A percentile compares a stretch with the other conserved stretches of the same genome.
These are phyloP conservation scores for Aporophyla nigra DNA, from an alignment of 2,888 invertebrate species.

Conservation along the genomic window DNA sequence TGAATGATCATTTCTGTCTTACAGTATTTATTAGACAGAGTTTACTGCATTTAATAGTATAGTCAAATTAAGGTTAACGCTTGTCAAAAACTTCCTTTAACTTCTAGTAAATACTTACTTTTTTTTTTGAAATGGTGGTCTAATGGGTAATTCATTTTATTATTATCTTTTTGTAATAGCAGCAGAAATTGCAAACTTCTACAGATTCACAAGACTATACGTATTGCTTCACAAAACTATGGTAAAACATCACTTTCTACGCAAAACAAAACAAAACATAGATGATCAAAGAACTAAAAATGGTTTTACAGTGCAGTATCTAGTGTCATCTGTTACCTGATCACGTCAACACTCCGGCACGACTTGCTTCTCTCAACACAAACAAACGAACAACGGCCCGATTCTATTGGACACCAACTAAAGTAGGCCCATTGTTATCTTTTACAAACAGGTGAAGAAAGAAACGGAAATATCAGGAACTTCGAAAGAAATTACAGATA, in stretches of 20 bases:
- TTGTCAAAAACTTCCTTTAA: background rate
- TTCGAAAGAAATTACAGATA: background rate
- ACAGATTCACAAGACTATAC: background rate
- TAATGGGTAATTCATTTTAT: background rate
- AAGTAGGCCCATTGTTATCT: constrained; percentile 3
- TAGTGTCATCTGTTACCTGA: constrained; percentile 52
- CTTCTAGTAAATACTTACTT: no score
- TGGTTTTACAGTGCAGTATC: constrained; percentile 50
- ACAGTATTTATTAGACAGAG: background rate
- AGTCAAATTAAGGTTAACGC: background rate
- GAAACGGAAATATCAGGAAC: background rate
- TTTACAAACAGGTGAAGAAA: background rate
- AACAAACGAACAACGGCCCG: constrained; percentile 51
- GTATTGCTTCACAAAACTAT: constrained; percentile 7
- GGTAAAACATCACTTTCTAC: constrained; percentile 32
- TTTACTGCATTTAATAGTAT: background rate
- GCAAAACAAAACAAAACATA: constrained; percentile 1
- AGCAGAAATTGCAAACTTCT: background rate
- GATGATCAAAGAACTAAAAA: constrained; percentile 6
- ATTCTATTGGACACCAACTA: constrained; percentile 12
- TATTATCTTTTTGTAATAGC: background rate
- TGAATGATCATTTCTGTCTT: background rate
- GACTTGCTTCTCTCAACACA: constrained; percentile 45
- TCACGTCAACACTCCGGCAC: constrained; percentile 32
- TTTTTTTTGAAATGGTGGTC: background rate